Percentiles rank a stretch among this genome's conserved stretches.
Evolutionary conservation across 2,888 invertebrate genomes (phyloP).

Genomic region (Pimpla rufipes): DNA sequence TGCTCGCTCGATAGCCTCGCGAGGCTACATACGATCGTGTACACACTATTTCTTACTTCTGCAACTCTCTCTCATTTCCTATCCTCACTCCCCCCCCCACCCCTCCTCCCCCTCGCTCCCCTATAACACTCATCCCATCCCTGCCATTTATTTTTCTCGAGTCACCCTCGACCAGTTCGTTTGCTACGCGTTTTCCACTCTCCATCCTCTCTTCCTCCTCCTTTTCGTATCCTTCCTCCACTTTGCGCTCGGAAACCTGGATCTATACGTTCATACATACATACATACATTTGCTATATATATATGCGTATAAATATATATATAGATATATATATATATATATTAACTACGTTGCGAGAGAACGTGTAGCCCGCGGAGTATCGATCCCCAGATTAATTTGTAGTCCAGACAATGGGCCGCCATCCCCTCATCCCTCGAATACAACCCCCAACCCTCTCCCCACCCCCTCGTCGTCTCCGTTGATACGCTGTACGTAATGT

Average conservation of each 20-base stretch:
- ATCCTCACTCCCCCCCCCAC: no score
- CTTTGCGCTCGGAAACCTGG: constrained; percentile 47
- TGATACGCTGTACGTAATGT: constrained; percentile 79
- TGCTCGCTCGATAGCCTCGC: constrained; percentile 4
- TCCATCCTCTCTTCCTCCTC: constrained; percentile 38
- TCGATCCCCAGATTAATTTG: constrained; percentile 84
- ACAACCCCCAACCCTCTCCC: constrained; percentile 15
- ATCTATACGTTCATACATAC: constrained; percentile 26
- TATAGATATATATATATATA: constrained; percentile 57
- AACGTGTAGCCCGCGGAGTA: constrained; percentile 75
- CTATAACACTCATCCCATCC: constrained; percentile 39
- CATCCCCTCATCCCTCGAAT: constrained; percentile 74
- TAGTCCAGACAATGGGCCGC: constrained; percentile 85
- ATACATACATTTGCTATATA: constrained; percentile 2
- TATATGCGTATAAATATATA: constrained; percentile 33
- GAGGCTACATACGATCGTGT: not conserved
- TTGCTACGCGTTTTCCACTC: constrained; percentile 57
- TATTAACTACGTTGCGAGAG: constrained; percentile 64
- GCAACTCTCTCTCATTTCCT: constrained; percentile 7
- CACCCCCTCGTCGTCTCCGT: constrained; percentile 72
- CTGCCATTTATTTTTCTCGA: constrained; percentile 78
- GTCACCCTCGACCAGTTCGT: constrained; percentile 71
- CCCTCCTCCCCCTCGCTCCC: constrained; percentile 69
- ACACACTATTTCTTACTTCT: constrained; percentile 26
- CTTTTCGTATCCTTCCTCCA: constrained; percentile 53